These are phyloP conservation scores for Tinamus guttatus DNA, from an alignment of 2,113 vertebrate species.

Conservation along the genomic window DNA sequence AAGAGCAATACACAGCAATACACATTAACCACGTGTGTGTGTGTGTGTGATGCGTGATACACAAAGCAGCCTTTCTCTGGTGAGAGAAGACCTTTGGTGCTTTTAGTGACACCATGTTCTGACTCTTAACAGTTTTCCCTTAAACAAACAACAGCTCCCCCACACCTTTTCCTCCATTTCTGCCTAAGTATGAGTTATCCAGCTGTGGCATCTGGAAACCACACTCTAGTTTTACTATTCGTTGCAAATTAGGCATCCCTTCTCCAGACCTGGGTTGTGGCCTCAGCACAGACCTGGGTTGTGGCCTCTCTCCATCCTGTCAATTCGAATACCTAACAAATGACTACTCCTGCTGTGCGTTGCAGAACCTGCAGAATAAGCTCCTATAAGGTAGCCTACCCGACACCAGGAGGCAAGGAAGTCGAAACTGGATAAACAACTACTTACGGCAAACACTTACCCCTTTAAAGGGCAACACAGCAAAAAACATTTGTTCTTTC, in stretches of 20 bases:
- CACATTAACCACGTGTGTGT: background rate
- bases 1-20: background rate
- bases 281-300: background rate
- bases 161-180: background rate
- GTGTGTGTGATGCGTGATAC: background rate
- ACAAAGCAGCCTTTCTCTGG: background rate
- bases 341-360: background rate
- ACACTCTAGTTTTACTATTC: background rate
- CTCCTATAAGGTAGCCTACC: background rate
- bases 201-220: background rate
- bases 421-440: background rate
- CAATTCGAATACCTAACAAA: background rate
- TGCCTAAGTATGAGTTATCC: background rate
- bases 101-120: background rate
- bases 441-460: background rate
- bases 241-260: background rate
- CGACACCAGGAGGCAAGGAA: background rate
- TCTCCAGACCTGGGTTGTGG: background rate
- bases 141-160: background rate
- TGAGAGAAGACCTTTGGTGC: background rate
- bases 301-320: background rate
- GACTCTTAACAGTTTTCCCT: background rate
- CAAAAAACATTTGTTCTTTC: background rate
- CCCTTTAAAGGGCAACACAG: background rate
- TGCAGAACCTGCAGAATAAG: background rate